Evolutionary conservation across 2,888 invertebrate genomes (phyloP), one percentile per base, ranked within the genome.

Genomic region (Galerucella calmariensis): DNA sequence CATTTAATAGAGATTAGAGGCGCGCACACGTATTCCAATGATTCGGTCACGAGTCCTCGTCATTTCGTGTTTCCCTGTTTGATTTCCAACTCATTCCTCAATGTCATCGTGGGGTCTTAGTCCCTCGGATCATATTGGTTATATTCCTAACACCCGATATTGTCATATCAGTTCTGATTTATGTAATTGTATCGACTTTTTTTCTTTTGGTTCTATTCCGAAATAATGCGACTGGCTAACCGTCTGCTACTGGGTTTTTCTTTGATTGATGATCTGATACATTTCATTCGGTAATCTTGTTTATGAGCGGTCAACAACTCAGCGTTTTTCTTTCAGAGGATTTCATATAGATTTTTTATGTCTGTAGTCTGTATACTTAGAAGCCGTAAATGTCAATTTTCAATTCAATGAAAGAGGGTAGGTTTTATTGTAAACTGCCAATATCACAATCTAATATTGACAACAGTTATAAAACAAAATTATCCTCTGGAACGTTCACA

Each of bases 111-210:
- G 77, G 78, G 79, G 79, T 80, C 77, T 83, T 79, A 71, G 79
- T 81, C 80, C 82, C 80, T 80, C 79, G 84, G 82, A 85, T 85
- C 84, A 84, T 85, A 85, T 85, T 84, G 85, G 85, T 84, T 84
- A 83, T 84, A 84, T 80, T 85, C 82, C 84, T 84, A 85, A 85
- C 85, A 83, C 84, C 85, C 83, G 84, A 85, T 85, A 85, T 85
- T 85, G 85, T 84, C 84, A 83, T 84, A 85, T 85, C 85, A 84
- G 83, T 81, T 77, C 83, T 85, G 86, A 86, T 86, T 86, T 86
- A 86, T 86, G 86, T 86, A 86, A 86, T 86, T 86, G 85, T 85
- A 86, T 86, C 84, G 85, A 85, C 84, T 86, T 84, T 84, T 84
- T 82, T 82, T 62, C 63, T 65, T 61, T 80, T 79, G 79, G 74